Evolutionary conservation across 1,140 invertebrate species (phyloP).

Genomic region (Bombus vancouverensis): DNA sequence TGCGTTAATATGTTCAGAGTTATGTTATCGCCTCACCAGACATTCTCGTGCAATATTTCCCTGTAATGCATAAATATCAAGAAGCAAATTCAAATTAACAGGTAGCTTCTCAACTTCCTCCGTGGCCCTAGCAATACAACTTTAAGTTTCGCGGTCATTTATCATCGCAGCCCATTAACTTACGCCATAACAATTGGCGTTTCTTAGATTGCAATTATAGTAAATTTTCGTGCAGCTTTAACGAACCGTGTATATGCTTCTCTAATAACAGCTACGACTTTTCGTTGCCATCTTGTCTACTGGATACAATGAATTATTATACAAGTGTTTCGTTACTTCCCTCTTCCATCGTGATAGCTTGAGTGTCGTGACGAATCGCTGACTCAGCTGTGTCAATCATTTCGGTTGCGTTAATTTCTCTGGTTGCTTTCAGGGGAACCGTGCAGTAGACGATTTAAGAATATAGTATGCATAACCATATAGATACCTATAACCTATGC

Average conservation of each 20-base stretch:
- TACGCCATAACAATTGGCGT: conserved; percentile 58
- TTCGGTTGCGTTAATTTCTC: conserved; percentile 26
- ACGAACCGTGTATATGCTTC: conserved; percentile 11
- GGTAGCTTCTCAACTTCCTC: conserved; percentile 49
- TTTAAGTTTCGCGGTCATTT: conserved; percentile 57
- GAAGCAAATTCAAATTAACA: conserved; percentile 54
- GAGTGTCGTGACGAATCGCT: conserved; percentile 57
- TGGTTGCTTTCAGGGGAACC: background rate
- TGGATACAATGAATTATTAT: conserved; percentile 54
- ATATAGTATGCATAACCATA: background rate
- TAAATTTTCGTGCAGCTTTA: conserved; percentile 47
- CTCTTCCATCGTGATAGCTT: conserved; percentile 21
- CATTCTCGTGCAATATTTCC: conserved; percentile 26
- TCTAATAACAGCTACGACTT: conserved; percentile 52
- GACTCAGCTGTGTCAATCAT: conserved; percentile 58
- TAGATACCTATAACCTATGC: background rate
- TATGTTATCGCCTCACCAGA: background rate
- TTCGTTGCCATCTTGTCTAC: conserved; percentile 18
- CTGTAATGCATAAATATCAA: conserved; percentile 50
- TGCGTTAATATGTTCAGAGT: conserved; percentile 17
- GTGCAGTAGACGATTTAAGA: background rate
- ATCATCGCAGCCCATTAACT: conserved; percentile 54
- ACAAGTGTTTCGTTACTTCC: conserved; percentile 48
- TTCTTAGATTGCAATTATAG: conserved; percentile 55
- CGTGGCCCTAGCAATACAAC: conserved; percentile 33